Base-by-base conservation (phyloP, 2,113 vertebrate species). In the Polypterus bichir region DNA sequence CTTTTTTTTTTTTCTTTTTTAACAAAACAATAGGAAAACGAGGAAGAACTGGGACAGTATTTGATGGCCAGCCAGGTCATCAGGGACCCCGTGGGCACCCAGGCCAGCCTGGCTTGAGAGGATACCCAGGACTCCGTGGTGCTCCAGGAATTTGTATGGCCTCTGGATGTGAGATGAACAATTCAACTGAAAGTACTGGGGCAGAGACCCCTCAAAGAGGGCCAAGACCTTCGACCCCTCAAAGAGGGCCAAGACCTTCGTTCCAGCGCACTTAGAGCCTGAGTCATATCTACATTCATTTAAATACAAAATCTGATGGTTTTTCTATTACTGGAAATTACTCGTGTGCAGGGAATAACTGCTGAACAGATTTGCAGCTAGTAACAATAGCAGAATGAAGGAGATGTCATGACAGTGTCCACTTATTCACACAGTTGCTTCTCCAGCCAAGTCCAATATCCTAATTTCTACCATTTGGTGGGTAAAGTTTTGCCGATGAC, bases 141-240 rank as follows among this genome's bases (percentile, higher is more conserved):
- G 65, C 81, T 57, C 84, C 87, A n/a, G 87, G 88, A 10, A 65
- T 83, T 47, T 91, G 87, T 46, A 3, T 77, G 66, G 76, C 79
- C 57, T 78, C 80, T 44, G 83, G 79, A 11, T 90, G 85, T 59
- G 67, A 74, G 62, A 70, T 76, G 66, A 62, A 70, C 7, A 77
- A 76, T 45, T 4, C 67, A 47, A 73, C 67, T 7, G 44, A 68
- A 53, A 69, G 48, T 9, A 66, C 49, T 62, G 67, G 65, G 44
- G 61, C 67, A 62, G 57, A 11, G 45, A 51, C 44, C 66, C 7
- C 69, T 65, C 27, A 27, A 27, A 27, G 27, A 27, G 27, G 27
- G 27, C 27, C 27, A 27, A 27, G 27, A 27, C 27, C 27, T 27
- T 27, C 27, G 27, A 27, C 27, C 27, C 27, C 27, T 27, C 27